Percentiles rank a stretch among this genome's conserved stretches.
Evolutionary conservation across 2,113 vertebrate species (phyloP).

Genomic region (Centrocercus urophasianus): DNA sequence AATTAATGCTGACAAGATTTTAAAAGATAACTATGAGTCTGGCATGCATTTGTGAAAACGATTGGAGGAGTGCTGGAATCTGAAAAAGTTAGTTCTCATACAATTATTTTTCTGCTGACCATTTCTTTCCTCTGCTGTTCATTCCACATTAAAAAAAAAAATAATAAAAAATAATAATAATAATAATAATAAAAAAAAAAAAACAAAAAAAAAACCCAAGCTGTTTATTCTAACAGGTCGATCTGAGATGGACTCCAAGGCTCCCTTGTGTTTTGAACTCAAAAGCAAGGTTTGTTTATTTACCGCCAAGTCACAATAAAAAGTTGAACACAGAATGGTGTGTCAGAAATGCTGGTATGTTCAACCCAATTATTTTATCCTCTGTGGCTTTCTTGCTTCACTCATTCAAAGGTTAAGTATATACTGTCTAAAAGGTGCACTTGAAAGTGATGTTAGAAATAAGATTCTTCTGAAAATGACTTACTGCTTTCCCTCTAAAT

Average conservation of each 20-base stretch:
- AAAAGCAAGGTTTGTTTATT: background rate
- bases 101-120: background rate
- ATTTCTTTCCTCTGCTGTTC: background rate
- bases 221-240: background rate
- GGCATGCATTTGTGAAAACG: background rate
- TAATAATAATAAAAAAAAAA: background rate
- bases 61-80: background rate
- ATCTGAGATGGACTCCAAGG: background rate
- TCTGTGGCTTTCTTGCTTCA: background rate
- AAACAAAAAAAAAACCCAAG: background rate
- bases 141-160: background rate
- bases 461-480: background rate
- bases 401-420: background rate
- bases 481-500: background rate
- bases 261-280: background rate
- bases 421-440: background rate
- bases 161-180: background rate
- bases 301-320: background rate
- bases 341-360: background rate
- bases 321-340: background rate
- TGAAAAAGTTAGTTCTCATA: background rate
- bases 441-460: background rate
- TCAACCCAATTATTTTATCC: background rate
- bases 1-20: background rate
- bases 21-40: background rate